Percentiles rank a stretch among this genome's conserved stretches.
phyloP scores from a whole-genome alignment of 2,113 vertebrate species.

The Meles meles region DNA sequence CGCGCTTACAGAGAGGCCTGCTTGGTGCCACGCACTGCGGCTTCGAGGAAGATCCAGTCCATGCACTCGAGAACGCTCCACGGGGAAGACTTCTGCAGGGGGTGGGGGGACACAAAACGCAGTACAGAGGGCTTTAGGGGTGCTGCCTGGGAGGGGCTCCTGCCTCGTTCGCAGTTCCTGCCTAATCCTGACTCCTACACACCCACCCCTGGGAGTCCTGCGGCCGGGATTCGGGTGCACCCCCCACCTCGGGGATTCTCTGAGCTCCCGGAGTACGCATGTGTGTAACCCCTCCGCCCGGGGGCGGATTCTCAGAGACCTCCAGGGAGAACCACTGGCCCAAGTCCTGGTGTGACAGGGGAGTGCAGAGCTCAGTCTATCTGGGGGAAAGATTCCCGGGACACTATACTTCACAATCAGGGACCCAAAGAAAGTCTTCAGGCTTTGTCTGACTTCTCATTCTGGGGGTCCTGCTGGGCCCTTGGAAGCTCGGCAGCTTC shows the following conservation, averaged over 20 bases:
- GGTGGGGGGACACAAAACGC: neutral
- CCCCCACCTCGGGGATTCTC: accelerated
- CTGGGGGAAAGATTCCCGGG: neutral
- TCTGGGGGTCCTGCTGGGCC: too few relatives aligned
- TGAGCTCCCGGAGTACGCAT: neutral
- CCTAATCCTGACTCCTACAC: neutral
- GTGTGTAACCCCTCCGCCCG: neutral
- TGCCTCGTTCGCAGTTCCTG: neutral
- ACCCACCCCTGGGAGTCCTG: neutral
- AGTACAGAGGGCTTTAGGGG: neutral
- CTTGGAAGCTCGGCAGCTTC: neutral
- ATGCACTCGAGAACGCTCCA: neutral
- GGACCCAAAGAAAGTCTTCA: neutral
- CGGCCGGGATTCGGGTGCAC: accelerated
- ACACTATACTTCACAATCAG: neutral
- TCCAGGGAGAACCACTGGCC: neutral
- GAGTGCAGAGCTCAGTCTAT: neutral
- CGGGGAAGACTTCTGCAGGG: accelerated
- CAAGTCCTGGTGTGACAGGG: neutral
- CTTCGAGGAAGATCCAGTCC: neutral
- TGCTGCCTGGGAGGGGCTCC: neutral
- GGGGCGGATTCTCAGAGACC: neutral
- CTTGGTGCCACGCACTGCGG: neutral
- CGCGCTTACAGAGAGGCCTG: neutral
- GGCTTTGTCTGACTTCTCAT: neutral